Percentiles rank a stretch among this genome's conserved stretches.
These are phyloP conservation scores for Pithys albifrons DNA, from an alignment of 2,113 vertebrate species.

Conservation along the genomic window DNA sequence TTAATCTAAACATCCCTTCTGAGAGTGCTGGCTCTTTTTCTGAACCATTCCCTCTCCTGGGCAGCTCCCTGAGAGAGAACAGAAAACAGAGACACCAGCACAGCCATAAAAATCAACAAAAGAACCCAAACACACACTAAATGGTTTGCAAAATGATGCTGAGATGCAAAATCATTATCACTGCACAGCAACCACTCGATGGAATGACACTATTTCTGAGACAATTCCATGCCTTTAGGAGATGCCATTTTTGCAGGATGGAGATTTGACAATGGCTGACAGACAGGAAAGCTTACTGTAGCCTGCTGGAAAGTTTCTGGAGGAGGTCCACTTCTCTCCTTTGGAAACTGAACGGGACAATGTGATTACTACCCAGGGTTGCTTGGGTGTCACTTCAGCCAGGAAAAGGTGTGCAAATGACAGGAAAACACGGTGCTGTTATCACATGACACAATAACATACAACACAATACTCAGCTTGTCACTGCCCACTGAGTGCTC, in stretches of 20 bases:
- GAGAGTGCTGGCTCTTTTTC: not conserved
- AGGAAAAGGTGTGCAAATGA: slow-evolving; percentile 60
- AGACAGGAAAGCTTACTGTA: slow-evolving; percentile 63
- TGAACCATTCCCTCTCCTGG: not conserved
- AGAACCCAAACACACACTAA: not conserved
- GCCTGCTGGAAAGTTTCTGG: slow-evolving; percentile 55
- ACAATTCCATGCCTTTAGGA: not conserved
- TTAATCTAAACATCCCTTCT: not conserved
- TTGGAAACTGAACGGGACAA: slow-evolving; percentile 63
- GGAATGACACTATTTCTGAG: slow-evolving; percentile 31
- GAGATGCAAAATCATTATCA: not conserved
- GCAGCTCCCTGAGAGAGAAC: not conserved
- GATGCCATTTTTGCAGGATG: slow-evolving; percentile 31
- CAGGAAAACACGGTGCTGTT: slow-evolving; percentile 55
- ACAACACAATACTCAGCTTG: slow-evolving; percentile 7
- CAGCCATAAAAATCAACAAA: not conserved
- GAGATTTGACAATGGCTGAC: slow-evolving; percentile 51
- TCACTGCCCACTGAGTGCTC: not conserved
- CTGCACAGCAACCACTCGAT: not conserved
- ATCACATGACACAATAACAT: slow-evolving; percentile 30
- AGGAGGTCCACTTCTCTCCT: slow-evolving; percentile 63
- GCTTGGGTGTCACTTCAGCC: slow-evolving; percentile 56
- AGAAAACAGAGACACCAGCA: not conserved
- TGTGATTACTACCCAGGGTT: slow-evolving; percentile 52
- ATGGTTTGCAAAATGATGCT: not conserved